phyloP scores from a whole-genome alignment of 2,888 invertebrate species.

The Caenorhabditis panamensis region DNA sequence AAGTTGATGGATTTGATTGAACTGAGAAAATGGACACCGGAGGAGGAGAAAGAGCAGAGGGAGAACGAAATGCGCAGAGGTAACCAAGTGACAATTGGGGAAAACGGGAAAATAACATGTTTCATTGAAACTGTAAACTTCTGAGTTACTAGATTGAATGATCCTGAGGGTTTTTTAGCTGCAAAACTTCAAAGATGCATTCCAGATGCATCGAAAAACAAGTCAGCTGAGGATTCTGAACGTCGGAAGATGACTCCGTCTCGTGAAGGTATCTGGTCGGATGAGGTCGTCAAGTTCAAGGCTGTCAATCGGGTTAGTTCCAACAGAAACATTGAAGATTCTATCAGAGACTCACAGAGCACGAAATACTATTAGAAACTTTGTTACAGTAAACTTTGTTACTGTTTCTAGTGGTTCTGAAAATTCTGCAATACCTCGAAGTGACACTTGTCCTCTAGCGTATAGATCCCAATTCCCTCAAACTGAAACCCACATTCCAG shows the following conservation, averaged over 20 bases:
- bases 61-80: not conserved
- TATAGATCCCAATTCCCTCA: too few relatives aligned
- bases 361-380: too few relatives aligned
- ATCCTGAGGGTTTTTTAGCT: too few relatives aligned
- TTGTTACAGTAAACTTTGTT: not conserved
- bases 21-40: not conserved
- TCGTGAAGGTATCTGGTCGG: not conserved
- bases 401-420: too few relatives aligned
- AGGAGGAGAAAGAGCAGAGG: not conserved
- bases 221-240: not conserved
- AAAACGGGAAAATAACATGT: too few relatives aligned
- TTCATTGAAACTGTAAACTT: too few relatives aligned
- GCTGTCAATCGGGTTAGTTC: slow-evolving; percentile 36
- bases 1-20: slow-evolving; percentile 12
- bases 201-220: slow-evolving; percentile 4
- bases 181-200: not conserved
- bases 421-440: too few relatives aligned
- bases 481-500: slow-evolving; percentile 9
- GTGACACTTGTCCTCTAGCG: too few relatives aligned
- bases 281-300: slow-evolving; percentile 13
- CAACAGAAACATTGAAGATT: too few relatives aligned
- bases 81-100: not conserved
- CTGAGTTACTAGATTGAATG: not conserved
- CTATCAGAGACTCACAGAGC: too few relatives aligned
- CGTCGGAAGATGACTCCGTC: not conserved